Base-by-base conservation (phyloP, 1,140 invertebrate species). In the Pogonomyrmex californicus region DNA sequence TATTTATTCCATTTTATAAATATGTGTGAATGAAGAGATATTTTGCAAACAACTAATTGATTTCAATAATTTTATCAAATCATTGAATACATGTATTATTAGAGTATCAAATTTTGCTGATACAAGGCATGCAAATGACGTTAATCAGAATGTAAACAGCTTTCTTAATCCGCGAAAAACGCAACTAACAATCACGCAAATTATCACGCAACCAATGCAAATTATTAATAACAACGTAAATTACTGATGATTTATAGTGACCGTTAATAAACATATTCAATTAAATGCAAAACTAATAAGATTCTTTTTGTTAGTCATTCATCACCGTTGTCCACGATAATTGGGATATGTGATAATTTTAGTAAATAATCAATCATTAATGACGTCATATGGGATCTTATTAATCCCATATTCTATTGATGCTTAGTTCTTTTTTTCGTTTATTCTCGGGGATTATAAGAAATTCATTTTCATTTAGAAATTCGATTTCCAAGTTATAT, bases 401-500 rank as follows among this genome's bases (percentile, higher is more conserved):
- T 2, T 65, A 17, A 66, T 36, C 17, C 4, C 44, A 23, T 17
- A 33, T 54, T 68, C 14, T 63, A 36, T 66, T 1, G 36, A 68
- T 41, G 38, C 38, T 38, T 38, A 3, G 7, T 36, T 23, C 36
- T 68, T 14, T 10, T 30, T 78, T 4, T 5, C 33, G 6, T n/a
- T 23, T 23, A 78, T 23, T 38, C 36, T 38, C 36, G 17, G 3
- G 14, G 33, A 23, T 79, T n/a, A 66, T 65, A 66, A 82, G 79
- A 58, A 23, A 23, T 23, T 23, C 23, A 23, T 49, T 82, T 56
- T 60, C 41, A 73, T 73, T 83, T 47, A 73, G 54, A 23, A n/a
- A 60, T 49, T 4, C 68, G 36, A 83, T 83, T 60, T 83, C 51
- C 41, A 41, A 17, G 2, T 44, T 68, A 49, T 33, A 47, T 68